Evolutionary conservation across 1,140 invertebrate species (phyloP).

Genomic region (Octopus sinensis): DNA sequence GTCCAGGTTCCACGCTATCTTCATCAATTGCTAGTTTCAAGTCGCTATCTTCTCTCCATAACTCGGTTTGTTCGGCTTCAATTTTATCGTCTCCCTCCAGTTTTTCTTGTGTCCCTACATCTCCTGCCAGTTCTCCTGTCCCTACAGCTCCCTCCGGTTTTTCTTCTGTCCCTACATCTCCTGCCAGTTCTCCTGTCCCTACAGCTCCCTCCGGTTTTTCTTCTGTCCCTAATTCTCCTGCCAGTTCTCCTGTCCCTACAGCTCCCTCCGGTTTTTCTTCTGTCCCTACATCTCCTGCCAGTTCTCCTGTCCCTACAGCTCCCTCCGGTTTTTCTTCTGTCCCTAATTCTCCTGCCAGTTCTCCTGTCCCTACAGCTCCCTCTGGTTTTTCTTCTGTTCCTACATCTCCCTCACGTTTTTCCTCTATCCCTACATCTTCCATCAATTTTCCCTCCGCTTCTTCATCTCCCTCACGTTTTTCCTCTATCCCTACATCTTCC

Average conservation of each 20-base stretch:
- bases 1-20: background rate
- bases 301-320: background rate
- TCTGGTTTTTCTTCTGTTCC: background rate
- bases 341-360: background rate
- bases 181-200: background rate
- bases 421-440: background rate
- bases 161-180: background rate
- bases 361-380: background rate
- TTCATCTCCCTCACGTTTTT: background rate
- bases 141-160: conserved; percentile 10
- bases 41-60: background rate
- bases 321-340: background rate
- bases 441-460: background rate
- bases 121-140: background rate
- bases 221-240: conserved; percentile 8
- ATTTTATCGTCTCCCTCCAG: no score
- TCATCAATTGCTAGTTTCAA: background rate
- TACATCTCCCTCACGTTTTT: background rate
- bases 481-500: background rate
- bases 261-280: background rate
- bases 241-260: no score
- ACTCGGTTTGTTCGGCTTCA: background rate
- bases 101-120: background rate
- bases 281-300: background rate
- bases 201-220: background rate